Evolutionary conservation across 2,888 invertebrate species (phyloP).

Genomic region (Andrena hattorfiana): DNA sequence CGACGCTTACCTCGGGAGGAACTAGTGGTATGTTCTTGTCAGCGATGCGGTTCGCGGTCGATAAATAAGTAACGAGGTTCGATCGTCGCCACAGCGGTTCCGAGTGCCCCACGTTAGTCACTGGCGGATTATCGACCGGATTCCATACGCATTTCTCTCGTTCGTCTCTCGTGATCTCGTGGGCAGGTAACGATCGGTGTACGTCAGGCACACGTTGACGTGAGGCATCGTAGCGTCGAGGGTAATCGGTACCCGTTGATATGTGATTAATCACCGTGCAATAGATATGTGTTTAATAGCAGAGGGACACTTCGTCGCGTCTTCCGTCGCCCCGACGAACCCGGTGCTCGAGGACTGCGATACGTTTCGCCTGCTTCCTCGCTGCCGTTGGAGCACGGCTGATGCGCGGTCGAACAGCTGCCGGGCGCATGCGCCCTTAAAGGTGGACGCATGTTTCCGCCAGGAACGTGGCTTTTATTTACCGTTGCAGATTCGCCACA

Average conservation of each 20-base stretch:
- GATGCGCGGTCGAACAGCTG: not conserved
- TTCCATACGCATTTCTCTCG: not conserved
- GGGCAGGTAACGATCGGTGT: not conserved
- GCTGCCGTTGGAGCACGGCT: too few species aligned
- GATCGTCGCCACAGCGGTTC: too few species aligned
- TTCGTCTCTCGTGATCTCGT: not conserved
- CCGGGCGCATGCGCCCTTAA: slow-evolving; percentile 7
- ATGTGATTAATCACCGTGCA: not conserved
- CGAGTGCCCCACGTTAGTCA: not conserved
- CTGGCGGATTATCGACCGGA: not conserved
- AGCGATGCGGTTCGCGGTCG: not conserved
- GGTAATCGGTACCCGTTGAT: not conserved
- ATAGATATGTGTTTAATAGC: not conserved
- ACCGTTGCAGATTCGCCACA: not conserved
- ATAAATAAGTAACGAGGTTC: not conserved
- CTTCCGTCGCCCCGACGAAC: not conserved
- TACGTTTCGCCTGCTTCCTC: too few species aligned
- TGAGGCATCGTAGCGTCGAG: not conserved
- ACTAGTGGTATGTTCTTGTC: not conserved
- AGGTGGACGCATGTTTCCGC: not conserved
- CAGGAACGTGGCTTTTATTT: not conserved
- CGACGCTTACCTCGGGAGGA: not conserved
- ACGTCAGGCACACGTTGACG: too few species aligned
- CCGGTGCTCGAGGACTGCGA: not conserved
- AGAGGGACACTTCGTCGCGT: too few species aligned